Base-by-base conservation (phyloP, 30 jellyfish, hydroid and myxozoan genomes). In the Calvadosia cruxmelitensis region DNA sequence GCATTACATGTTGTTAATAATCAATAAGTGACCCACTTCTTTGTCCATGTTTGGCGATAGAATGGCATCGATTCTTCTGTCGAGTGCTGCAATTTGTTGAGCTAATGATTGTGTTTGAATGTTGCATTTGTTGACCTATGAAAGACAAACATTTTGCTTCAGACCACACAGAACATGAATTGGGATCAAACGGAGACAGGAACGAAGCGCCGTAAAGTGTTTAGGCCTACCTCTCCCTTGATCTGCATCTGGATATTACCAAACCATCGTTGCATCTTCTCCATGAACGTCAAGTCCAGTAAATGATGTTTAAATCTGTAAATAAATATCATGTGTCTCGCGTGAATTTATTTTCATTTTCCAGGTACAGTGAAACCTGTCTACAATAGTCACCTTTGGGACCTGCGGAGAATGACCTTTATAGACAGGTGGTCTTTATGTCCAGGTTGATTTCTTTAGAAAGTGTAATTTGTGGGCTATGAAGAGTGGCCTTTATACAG, bases 91-190 rank as follows among this genome's bases (percentile, higher is more conserved):
- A 3, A 86, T 79, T 83, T 67, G 67, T 66, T 86, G 70, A 33
- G 90, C 90, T n/a, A 86, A 42, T 24, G 50, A 49, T 32, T 73
- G 83, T 20, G 94, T 67, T 52, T 86, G 94, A 1, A 78, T 67
- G 53, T 78, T 86, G 79, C 96, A 73, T 28, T 86, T 74, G 5
- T 93, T 93, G 26, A 86, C 94, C 96, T 86, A n/a, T 20, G 26
- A 68, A 2, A 50, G 51, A 27, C 29, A 32, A 0, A 49, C 27
- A 31, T 27, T 3, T 13, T 50, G 70, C 71, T 49, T 49, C 1
- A 48, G 52, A 16, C 27, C 2, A 5, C 31, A 49, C 1, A 24
- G 1, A 27, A 61, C 15, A 32, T 61, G 23, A 0, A 0, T 16
- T 16, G 36, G 26, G 36, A 29, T 31, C 26, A 68, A 24, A 33